A percentile compares a stretch with the other conserved stretches of the same genome.
These are phyloP conservation scores for Scrobipalpa atriplicella DNA, from an alignment of 2,888 invertebrate species.

Conservation along the genomic window DNA sequence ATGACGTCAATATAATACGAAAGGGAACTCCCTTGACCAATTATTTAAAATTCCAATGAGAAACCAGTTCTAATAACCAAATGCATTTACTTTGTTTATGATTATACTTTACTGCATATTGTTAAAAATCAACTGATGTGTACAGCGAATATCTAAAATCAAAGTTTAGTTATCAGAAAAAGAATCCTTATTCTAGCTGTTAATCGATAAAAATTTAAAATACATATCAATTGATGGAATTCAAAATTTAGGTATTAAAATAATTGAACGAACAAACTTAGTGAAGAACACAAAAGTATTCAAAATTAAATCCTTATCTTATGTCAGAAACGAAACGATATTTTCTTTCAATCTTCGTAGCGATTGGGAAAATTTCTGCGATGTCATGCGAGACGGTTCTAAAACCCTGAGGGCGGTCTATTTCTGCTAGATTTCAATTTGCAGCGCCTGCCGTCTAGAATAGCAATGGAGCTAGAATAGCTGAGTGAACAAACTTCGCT, in stretches of 20 bases:
- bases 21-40: not conserved
- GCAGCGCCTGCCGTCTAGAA: constrained; percentile 32
- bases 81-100: not conserved
- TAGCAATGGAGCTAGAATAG: constrained; percentile 37
- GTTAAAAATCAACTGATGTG: no score
- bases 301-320: not conserved
- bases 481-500: constrained; percentile 34
- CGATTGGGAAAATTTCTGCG: not conserved
- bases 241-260: no score
- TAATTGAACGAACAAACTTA: no score
- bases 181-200: no score
- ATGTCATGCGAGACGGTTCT: not conserved
- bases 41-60: not conserved
- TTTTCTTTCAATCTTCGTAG: not conserved
- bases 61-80: not conserved
- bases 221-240: no score
- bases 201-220: no score
- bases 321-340: not conserved
- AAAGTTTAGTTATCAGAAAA: no score
- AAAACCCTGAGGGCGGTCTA: constrained; percentile 21
- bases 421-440: constrained; percentile 29
- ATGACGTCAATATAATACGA: not conserved
- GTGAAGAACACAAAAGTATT: not conserved
- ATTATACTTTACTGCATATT: not conserved
- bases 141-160: no score